phyloP scores from a whole-genome alignment of 2,113 vertebrate genomes.

The Chiloscyllium plagiosum region DNA sequence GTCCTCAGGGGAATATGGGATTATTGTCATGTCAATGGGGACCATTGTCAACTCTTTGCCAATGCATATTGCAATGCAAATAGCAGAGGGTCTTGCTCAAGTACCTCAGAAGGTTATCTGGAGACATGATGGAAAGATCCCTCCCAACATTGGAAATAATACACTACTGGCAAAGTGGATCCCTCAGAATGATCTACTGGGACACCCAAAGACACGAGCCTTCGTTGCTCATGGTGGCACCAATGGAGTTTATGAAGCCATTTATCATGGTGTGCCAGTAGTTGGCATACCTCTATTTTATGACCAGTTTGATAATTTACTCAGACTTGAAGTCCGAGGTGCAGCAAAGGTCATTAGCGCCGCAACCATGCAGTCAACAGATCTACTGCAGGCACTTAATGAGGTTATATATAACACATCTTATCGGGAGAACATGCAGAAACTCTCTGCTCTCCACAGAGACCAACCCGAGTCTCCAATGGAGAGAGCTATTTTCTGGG shows the following conservation, averaged over 20 bases:
- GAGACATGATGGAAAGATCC: conserved; percentile 51
- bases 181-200: conserved; percentile 61
- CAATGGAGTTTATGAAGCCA: not conserved
- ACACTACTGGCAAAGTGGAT: conserved; percentile 50
- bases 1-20: conserved; percentile 57
- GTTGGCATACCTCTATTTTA: conserved; percentile 41
- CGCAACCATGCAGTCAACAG: conserved; percentile 19
- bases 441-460: conserved; percentile 52
- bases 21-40: conserved; percentile 61
- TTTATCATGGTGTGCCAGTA: conserved; percentile 7
- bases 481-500: conserved; percentile 58
- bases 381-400: conserved; percentile 48
- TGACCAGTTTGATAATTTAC: conserved; percentile 41
- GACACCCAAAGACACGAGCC: conserved; percentile 54
- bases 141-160: conserved; percentile 49
- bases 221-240: conserved; percentile 54
- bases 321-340: conserved; percentile 51
- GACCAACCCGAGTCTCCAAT: conserved; percentile 52
- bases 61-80: conserved; percentile 53
- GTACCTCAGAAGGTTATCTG: conserved; percentile 57
- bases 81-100: conserved; percentile 48
- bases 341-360: conserved; percentile 51
- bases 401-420: conserved; percentile 53
- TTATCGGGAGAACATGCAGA: conserved; percentile 55
- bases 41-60: conserved; percentile 55